phyloP scores from a whole-genome alignment of 2,113 vertebrate species.

The Sula dactylatra region DNA sequence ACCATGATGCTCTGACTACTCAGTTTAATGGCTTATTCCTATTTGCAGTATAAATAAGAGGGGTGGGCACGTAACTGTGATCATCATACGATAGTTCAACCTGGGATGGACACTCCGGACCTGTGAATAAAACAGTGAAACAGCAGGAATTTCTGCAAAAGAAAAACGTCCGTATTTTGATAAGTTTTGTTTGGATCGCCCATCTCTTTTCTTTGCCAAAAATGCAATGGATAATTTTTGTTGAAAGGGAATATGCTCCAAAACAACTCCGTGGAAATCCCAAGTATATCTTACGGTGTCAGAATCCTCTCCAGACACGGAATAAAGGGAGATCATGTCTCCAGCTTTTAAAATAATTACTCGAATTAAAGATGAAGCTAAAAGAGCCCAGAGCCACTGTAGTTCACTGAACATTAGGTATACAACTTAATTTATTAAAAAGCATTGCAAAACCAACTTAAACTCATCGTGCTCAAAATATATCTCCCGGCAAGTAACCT shows the following conservation, averaged over 20 bases:
- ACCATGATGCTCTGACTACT: not conserved
- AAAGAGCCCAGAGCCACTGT: conserved; percentile 22
- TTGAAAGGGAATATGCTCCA: not conserved
- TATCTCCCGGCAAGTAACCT: not conserved
- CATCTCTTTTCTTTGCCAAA: not conserved
- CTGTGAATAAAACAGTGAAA: not conserved
- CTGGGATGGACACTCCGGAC: rapidly evolving
- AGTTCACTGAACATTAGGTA: conserved; percentile 38
- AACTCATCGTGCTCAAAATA: not conserved
- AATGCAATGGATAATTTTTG: not conserved
- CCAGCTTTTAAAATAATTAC: conserved; percentile 59
- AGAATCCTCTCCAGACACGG: not conserved
- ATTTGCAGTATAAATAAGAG: not conserved
- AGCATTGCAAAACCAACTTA: not conserved
- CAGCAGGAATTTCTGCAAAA: not conserved
- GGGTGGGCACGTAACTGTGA: rapidly evolving
- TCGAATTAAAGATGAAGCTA: not conserved
- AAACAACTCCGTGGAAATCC: not conserved
- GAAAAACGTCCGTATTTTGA: not conserved
- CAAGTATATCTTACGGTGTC: not conserved
- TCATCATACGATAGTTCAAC: not conserved
- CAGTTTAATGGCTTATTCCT: not conserved
- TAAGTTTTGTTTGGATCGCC: not conserved
- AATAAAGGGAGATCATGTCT: not conserved
- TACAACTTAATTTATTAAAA: conserved; percentile 38